Base-by-base conservation (phyloP, 1,140 invertebrate genomes). In the Onthophagus taurus region DNA sequence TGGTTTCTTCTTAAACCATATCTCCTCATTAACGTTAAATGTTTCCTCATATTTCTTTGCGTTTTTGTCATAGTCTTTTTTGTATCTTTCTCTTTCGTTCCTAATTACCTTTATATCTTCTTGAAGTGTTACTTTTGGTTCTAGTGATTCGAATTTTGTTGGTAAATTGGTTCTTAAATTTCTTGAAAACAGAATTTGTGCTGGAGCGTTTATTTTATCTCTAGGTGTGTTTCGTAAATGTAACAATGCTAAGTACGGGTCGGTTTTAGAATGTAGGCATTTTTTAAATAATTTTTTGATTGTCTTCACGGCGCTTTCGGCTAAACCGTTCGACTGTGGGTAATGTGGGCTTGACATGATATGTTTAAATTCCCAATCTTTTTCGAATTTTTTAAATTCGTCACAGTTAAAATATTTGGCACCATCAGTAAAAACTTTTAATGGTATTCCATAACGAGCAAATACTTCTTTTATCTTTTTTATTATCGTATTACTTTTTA, bases 281-380 rank as follows among this genome's bases (percentile, higher is more conserved):
- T 63, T 60, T 42, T 45, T 51, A 6, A 59, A 29, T 11, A 65
- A 47, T n/a, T 49, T 52, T 54, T 64, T 64, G 24, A 47, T 31
- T 16, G 54, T 62, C 23, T 44, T 23, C 19, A 65, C 57, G 9
- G 50, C 54, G 44, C 53, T 53, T 48, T 64, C 60, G 1, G 56
- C 60, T 8, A 63, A 35, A 1, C 62, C 60, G 36, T 66, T 65
- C 9, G 57, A 57, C 33, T 54, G 48, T 3, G 61, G 55, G 41
- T 65, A 66, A 12, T 49, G 37, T 4, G 62, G 68, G 50, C 59
- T 65, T 30, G 51, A 58, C 0, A 60, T 67, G n/a, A 53, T 41
- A 31, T 65, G 54, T 2, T 47, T 41, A 45, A 71, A 63, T 12
- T 55, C 50, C 57, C 60, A 69, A 2, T 57, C 42, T 26, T 55